phyloP scores from a whole-genome alignment of 2,888 invertebrate genomes.

The Phymatocera aterrima region DNA sequence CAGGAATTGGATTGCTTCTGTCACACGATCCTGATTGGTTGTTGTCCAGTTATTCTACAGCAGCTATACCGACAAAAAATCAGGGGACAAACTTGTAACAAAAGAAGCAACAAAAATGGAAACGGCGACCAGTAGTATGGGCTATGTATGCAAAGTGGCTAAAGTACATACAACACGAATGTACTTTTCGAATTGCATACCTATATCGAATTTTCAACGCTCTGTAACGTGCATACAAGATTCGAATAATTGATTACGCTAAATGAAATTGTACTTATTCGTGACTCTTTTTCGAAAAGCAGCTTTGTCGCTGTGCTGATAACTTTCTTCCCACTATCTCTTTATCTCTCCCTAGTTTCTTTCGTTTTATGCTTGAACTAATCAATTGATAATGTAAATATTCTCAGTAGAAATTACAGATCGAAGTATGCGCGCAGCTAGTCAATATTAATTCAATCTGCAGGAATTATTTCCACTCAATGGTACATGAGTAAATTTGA shows the following conservation, averaged over 20 bases:
- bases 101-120: background rate
- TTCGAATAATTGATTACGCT: background rate
- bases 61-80: background rate
- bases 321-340: too few relatives aligned
- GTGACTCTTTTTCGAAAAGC: background rate
- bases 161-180: background rate
- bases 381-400: too few relatives aligned
- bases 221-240: background rate
- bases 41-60: conserved; percentile 68
- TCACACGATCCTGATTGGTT: conserved; percentile 74
- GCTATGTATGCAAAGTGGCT: conserved; percentile 6
- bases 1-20: conserved; percentile 63
- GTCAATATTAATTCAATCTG: too few relatives aligned
- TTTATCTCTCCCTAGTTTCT: too few relatives aligned
- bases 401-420: too few relatives aligned
- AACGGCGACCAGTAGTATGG: background rate
- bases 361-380: too few relatives aligned
- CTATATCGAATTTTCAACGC: conserved; percentile 4
- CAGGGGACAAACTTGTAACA: background rate
- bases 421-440: too few relatives aligned
- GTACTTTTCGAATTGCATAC: background rate
- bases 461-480: too few relatives aligned
- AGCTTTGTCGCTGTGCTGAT: too few relatives aligned
- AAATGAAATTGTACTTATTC: background rate
- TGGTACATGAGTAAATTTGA: too few relatives aligned